phyloP scores from a whole-genome alignment of 2,888 invertebrate genomes.

The Onthophagus sagittarius region DNA sequence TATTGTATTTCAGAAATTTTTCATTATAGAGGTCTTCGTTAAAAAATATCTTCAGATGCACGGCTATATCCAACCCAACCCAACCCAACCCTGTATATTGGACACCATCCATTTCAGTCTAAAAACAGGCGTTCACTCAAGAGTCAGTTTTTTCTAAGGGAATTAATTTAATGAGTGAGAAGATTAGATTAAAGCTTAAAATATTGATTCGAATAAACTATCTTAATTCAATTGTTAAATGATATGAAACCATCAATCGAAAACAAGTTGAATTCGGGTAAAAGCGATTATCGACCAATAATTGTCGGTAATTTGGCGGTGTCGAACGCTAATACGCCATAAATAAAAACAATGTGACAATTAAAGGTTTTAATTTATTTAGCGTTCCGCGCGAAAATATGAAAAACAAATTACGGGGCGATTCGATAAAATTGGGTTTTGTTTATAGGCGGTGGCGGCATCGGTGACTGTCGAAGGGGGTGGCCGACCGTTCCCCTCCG shows the following conservation, averaged over 20 bases:
- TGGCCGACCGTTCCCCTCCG: constrained; percentile 14
- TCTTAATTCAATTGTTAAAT: background rate
- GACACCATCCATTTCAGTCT: no score
- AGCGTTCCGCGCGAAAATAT: constrained; percentile 19
- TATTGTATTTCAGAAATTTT: no score
- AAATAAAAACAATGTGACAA: constrained; percentile 20
- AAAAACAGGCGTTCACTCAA: no score
- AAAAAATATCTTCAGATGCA: no score
- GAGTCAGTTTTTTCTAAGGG: no score
- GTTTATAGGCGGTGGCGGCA: constrained; percentile 17
- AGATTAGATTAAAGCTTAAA: background rate
- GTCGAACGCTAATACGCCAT: constrained; percentile 11
- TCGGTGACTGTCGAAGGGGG: background rate
- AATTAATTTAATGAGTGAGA: no score
- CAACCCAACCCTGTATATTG: no score
- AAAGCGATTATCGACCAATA: constrained; percentile 4
- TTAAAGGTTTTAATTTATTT: constrained; percentile 24
- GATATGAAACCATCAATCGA: background rate
- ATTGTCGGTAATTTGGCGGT: constrained; percentile 7
- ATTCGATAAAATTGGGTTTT: constrained; percentile 18
- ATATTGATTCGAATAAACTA: background rate
- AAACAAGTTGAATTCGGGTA: constrained; percentile 4
- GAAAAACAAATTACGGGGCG: constrained; percentile 23
- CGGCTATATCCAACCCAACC: no score
- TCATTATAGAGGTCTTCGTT: no score